Conservation (phyloP, 2,888 invertebrate genomes). For the Glyphotaelius pellucidus region DNA sequence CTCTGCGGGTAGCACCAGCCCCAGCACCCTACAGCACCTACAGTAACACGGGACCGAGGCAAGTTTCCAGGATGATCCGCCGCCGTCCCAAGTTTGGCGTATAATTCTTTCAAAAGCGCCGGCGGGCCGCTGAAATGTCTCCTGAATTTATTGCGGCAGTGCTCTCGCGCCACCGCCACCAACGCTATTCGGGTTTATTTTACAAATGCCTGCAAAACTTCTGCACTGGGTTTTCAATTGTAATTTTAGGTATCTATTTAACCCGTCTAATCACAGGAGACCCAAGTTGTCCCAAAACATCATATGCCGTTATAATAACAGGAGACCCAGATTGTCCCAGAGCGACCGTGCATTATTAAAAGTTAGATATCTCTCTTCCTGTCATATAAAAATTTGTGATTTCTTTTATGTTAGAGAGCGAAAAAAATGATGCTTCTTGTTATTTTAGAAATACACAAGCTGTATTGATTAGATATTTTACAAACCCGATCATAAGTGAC, state of each 20-base stretch:
- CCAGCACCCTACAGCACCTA: not conserved
- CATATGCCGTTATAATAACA: too few relatives aligned
- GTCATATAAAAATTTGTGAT: too few relatives aligned
- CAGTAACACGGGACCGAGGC: not conserved
- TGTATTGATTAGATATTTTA: too few relatives aligned
- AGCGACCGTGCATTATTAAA: too few relatives aligned
- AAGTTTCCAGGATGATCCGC: constrained; percentile 41
- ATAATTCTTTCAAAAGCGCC: constrained; percentile 63
- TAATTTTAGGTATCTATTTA: not conserved
- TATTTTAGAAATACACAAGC: too few relatives aligned
- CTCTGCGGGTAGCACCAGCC: not conserved
- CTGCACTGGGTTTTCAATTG: constrained; percentile 43
- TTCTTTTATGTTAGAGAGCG: too few relatives aligned
- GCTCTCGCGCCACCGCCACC: constrained; percentile 34
- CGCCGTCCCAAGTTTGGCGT: constrained; percentile 58
- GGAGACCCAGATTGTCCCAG: too few relatives aligned
- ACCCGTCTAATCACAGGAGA: too few relatives aligned
- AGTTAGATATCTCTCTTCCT: too few relatives aligned
- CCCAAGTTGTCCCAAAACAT: too few relatives aligned
- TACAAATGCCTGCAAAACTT: constrained; percentile 51
- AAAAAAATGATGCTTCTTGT: too few relatives aligned
- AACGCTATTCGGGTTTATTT: constrained; percentile 47
- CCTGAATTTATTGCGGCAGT: constrained; percentile 59
- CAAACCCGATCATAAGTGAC: too few relatives aligned
- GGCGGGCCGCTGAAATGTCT: constrained; percentile 56